Evolutionary conservation across 2,888 invertebrate genomes (phyloP).

Genomic region (Protodeltote pygarga): DNA sequence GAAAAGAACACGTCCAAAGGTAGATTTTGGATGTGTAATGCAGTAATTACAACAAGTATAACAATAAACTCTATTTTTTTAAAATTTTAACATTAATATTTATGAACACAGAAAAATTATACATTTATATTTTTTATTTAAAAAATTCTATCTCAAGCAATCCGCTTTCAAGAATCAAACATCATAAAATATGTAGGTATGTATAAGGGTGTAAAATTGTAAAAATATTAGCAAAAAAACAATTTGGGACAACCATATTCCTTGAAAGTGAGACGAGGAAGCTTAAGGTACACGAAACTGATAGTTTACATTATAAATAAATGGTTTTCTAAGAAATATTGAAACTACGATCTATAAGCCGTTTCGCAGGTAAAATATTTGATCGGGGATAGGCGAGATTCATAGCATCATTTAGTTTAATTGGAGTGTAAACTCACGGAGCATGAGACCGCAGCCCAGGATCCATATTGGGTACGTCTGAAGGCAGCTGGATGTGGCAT

Average conservation of each 20-base stretch:
- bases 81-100: conserved; percentile 43
- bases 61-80: conserved; percentile 41
- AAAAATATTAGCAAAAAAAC: conserved; percentile 61
- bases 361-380: conserved; percentile 47
- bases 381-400: conserved; percentile 42
- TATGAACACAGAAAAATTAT: conserved; percentile 58
- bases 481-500: conserved; percentile 59
- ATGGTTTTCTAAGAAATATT: conserved; percentile 41
- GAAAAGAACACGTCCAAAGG: conserved; percentile 46
- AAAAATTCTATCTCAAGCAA: conserved; percentile 19
- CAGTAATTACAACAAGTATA: conserved; percentile 31
- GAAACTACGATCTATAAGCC: conserved; percentile 46
- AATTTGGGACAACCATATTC: conserved; percentile 69
- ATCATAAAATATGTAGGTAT: conserved; percentile 17
- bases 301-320: conserved; percentile 43
- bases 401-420: conserved; percentile 47
- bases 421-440: conserved; percentile 57
- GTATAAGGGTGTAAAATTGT: conserved; percentile 41
- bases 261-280: conserved; percentile 77
- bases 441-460: conserved; percentile 60
- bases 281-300: conserved; percentile 44
- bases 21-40: conserved; percentile 21
- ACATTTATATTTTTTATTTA: conserved; percentile 22
- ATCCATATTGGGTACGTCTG: conserved; percentile 62
- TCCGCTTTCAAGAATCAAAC: conserved; percentile 10